Percentiles rank a stretch among this genome's conserved stretches.
These are phyloP conservation scores for Scolopax mira DNA, from an alignment of 2,113 vertebrate species.

Conservation along the genomic window DNA sequence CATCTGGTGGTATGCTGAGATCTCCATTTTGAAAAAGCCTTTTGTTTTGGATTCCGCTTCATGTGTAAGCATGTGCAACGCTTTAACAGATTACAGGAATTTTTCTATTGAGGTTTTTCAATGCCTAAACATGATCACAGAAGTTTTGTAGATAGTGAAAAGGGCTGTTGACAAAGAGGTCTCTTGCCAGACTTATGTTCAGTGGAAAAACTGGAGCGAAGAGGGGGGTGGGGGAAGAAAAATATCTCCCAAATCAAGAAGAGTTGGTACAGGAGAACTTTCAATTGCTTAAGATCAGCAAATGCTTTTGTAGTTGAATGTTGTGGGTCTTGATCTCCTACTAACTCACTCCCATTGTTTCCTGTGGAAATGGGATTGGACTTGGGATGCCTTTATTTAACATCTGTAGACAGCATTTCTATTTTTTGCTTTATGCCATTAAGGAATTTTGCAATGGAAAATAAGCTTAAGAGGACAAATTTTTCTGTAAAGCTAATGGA, in stretches of 20 bases:
- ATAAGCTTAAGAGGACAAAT: neutral
- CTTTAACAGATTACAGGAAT: neutral
- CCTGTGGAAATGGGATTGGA: neutral
- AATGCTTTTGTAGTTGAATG: constrained; percentile 3
- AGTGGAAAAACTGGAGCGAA: neutral
- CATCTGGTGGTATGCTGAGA: neutral
- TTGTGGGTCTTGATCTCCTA: constrained; percentile 11
- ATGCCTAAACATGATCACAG: neutral
- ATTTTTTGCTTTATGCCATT: constrained; percentile 22
- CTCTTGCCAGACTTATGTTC: constrained; percentile 5
- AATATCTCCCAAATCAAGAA: neutral
- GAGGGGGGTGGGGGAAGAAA: neutral
- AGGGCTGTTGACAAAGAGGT: neutral
- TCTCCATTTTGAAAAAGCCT: neutral
- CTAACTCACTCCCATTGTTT: neutral
- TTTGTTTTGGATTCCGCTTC: neutral
- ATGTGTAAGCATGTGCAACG: neutral
- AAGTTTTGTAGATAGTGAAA: neutral
- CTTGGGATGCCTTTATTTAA: constrained; percentile 12
- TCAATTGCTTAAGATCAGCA: constrained; percentile 10
- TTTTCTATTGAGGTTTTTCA: neutral
- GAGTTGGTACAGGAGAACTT: neutral
- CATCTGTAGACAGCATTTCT: constrained; percentile 25
- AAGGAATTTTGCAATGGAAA: constrained; percentile 65
- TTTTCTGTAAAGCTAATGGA: constrained; percentile 27